These are phyloP conservation scores for Prorops nasuta DNA, from an alignment of 1,140 invertebrate genomes.

Conservation along the genomic window DNA sequence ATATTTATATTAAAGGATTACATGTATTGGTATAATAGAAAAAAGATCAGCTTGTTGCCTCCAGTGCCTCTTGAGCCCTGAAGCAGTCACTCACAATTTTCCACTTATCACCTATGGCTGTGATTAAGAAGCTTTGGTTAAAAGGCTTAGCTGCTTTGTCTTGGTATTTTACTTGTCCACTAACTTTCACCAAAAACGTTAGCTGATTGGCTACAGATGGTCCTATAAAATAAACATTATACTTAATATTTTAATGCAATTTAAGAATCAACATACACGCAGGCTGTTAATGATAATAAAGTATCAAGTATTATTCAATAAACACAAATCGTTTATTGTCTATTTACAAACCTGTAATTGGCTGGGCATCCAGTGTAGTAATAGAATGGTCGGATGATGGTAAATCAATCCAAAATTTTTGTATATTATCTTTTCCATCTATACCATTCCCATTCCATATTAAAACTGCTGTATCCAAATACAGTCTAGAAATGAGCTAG, in stretches of 20 bases:
- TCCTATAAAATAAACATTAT: constrained; percentile 35
- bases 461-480: constrained; percentile 74
- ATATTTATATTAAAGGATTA: not conserved
- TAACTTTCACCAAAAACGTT: constrained; percentile 74
- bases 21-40: not conserved
- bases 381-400: constrained; percentile 71
- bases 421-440: constrained; percentile 71
- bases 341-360: constrained; percentile 63
- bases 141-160: constrained; percentile 64
- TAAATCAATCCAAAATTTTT: constrained; percentile 75
- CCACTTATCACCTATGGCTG: constrained; percentile 81
- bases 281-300: too few relatives aligned
- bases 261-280: not conserved
- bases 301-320: too few relatives aligned
- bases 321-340: too few relatives aligned
- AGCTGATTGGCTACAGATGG: constrained; percentile 64
- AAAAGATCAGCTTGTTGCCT: constrained; percentile 9
- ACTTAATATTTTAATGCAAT: constrained; percentile 3
- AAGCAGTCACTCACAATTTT: constrained; percentile 85
- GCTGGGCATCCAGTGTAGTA: constrained; percentile 75
- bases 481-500: constrained; percentile 74
- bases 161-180: constrained; percentile 70
- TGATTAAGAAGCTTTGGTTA: constrained; percentile 79
- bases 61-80: constrained; percentile 66
- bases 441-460: constrained; percentile 85